A percentile compares a stretch with the other conserved stretches of the same genome.
phyloP scores from a whole-genome alignment of 92 coral and sea anemone genomes.

The Palythoa grandiflora region DNA sequence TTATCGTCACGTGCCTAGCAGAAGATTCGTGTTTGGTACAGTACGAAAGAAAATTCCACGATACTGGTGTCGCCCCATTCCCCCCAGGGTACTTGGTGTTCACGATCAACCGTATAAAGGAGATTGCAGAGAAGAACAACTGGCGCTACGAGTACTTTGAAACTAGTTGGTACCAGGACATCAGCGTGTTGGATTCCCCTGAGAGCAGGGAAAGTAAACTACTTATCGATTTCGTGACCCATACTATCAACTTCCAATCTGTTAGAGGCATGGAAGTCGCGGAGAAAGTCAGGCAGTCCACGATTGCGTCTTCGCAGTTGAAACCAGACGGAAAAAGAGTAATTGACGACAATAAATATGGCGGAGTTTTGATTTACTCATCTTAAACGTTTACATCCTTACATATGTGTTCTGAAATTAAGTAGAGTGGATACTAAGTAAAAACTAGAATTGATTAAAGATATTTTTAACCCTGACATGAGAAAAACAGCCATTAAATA shows the following conservation, averaged over 20 bases:
- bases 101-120: constrained; percentile 37
- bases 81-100: constrained; percentile 29
- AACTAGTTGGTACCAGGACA: constrained; percentile 14
- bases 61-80: constrained; percentile 38
- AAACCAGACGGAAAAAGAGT: constrained; percentile 25
- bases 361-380: constrained; percentile 12
- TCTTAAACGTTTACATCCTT: background rate
- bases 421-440: background rate
- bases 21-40: constrained; percentile 37
- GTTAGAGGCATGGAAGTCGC: constrained; percentile 24
- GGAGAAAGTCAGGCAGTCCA: constrained; percentile 10
- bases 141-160: constrained; percentile 34
- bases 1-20: constrained; percentile 7
- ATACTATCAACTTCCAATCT: constrained; percentile 17
- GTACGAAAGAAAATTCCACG: constrained; percentile 30
- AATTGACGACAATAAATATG: constrained; percentile 20
- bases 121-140: constrained; percentile 22
- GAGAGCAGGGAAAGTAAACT: constrained; percentile 18
- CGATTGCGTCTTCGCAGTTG: constrained; percentile 1
- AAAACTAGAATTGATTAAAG: too few species aligned
- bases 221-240: constrained; percentile 14
- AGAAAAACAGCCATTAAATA: too few species aligned
- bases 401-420: background rate
- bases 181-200: constrained; percentile 1
- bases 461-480: too few species aligned